A percentile compares a stretch with the other conserved stretches of the same genome.
Evolutionary conservation across 1,140 invertebrate species (phyloP).

Genomic region (Sesamia nonagrioides): DNA sequence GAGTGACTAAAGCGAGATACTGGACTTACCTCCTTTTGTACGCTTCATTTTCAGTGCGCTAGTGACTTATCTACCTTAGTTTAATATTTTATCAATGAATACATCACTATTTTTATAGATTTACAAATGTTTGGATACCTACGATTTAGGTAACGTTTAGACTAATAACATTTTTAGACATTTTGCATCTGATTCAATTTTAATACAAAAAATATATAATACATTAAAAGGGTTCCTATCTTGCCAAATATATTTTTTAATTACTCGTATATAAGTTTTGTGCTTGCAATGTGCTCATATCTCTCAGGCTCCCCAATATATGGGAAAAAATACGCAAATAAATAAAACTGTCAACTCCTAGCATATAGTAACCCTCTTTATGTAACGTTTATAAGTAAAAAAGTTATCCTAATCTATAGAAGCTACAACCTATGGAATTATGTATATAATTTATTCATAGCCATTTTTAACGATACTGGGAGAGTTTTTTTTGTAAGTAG

Average conservation of each 20-base stretch:
- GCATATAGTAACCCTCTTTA: slow-evolving; percentile 20
- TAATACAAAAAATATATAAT: slow-evolving; percentile 38
- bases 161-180: slow-evolving; percentile 28
- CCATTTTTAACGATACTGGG: not conserved
- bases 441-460: slow-evolving; percentile 37
- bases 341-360: not conserved
- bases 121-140: slow-evolving; percentile 25
- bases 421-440: slow-evolving; percentile 23
- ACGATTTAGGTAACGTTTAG: not conserved
- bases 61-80: too few relatives aligned
- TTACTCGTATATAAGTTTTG: slow-evolving; percentile 4
- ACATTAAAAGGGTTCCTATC: slow-evolving; percentile 19
- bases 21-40: too few relatives aligned
- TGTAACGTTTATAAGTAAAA: slow-evolving; percentile 35
- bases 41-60: too few relatives aligned
- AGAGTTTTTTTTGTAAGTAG: not conserved
- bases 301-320: slow-evolving; percentile 4
- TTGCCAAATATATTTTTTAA: slow-evolving; percentile 2
- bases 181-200: slow-evolving; percentile 14
- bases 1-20: too few relatives aligned
- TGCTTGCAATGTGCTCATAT: slow-evolving; percentile 25
- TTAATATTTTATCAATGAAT: too few relatives aligned
- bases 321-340: not conserved
- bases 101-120: slow-evolving; percentile 19
- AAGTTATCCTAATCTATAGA: slow-evolving; percentile 34